Base-by-base conservation (phyloP, 2,888 invertebrate species). In the Campaea margaritaria region DNA sequence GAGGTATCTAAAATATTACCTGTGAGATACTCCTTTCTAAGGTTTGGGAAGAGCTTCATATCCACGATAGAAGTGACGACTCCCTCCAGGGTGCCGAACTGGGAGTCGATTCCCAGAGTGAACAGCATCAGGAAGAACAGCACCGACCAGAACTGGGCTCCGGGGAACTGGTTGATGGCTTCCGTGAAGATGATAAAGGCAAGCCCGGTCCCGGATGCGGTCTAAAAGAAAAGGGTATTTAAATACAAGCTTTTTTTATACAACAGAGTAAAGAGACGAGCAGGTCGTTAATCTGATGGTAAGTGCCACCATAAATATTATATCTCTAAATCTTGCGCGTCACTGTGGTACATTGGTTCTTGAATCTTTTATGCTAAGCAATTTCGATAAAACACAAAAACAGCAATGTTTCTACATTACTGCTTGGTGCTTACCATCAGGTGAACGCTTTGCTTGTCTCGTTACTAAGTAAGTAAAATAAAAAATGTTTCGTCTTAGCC, bases 151-250 rank as follows among this genome's bases (percentile, higher is more conserved):
- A 99, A 95, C 74, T 98, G 98, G 0, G 98, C 97, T 0, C 98
- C 97, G 0, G 99, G 98, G 87, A 99, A 99, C 90, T 99, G 98
- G 90, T 98, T 98, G 81, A 99, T 99, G 8, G 99, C 99, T 87
- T 99, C 98, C 0, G 99, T 99, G 93, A 99, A 99, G 72, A 99
- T 98, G 65, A 99, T 98, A 86, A 99, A 99, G 0, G 99, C 99
- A 58, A 99, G 89, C 0, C 99, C 99, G 0, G 99, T 98, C 21
- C 99, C 99, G 2, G 98, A 97, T 0, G 98, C 99, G 7, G 98
- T 97, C 99, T 99, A 49, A 0, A 62, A 48, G 91, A 34, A 58
- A 58, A 12, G n/a, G 5, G 0, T 9, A 1, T 31, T 31, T 31
- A 9, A 31, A 31, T 9, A 10, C 8, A 31, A 31, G 7, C 10